phyloP scores from a whole-genome alignment of 2,113 vertebrate species.

The Phyllostomus hastatus region DNA sequence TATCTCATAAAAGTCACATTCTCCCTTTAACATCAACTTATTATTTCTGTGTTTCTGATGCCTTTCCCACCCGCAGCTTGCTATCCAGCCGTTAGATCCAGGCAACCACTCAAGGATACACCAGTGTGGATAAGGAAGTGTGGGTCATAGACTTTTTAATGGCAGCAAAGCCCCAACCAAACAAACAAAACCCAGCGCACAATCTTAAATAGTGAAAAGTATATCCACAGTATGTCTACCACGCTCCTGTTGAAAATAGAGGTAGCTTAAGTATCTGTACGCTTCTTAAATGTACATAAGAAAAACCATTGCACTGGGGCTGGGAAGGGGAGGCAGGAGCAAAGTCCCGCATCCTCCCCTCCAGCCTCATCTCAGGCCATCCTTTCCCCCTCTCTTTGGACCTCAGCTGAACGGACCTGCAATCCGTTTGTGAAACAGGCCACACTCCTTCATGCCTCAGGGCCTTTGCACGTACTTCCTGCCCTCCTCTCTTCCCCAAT shows the following conservation, averaged over 20 bases:
- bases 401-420: background rate
- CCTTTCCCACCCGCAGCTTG: background rate
- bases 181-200: background rate
- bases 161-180: background rate
- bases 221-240: background rate
- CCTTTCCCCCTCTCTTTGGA: background rate
- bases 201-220: background rate
- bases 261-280: background rate
- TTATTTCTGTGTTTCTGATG: background rate
- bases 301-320: background rate
- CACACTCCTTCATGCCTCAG: background rate
- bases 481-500: background rate
- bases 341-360: background rate
- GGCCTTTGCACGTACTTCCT: background rate
- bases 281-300: background rate
- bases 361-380: background rate
- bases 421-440: background rate
- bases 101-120: background rate
- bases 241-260: background rate
- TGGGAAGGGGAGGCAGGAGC: fast-evolving
- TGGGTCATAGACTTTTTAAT: background rate
- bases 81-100: background rate
- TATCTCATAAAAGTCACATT: background rate
- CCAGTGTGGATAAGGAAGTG: background rate
- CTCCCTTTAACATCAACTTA: background rate